Evolutionary conservation across 2,113 vertebrate genomes (phyloP), one percentile per base, ranked within the genome.

Genomic region (Galemys pyrenaicus): DNA sequence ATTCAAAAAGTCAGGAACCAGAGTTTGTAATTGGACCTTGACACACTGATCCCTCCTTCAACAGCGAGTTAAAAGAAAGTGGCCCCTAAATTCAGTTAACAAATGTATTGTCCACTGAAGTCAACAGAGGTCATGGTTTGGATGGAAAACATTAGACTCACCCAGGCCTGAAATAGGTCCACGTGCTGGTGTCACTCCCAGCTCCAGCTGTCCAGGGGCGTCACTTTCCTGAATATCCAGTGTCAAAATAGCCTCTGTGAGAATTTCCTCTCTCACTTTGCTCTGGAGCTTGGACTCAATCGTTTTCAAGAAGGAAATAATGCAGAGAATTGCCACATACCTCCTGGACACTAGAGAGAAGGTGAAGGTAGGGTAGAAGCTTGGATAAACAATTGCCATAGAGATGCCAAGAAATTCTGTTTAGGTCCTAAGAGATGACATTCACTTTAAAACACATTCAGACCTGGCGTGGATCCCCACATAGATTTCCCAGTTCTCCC

Each of bases 131-230:
- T 97, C 96, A 96, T 26, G 70, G 54, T 82, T 65, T 46, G 77
- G 95, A 86, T 92, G 91, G 96, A 96, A 97, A 97, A 44, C 87
- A 80, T 96, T 89, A 92, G 94, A 70, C 82, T 46, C 91, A 64
- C 51, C 68, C 32, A 89, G 87, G 95, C 64, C 92, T 88, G 54
- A 98, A 97, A 94, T 96, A 92, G 49, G 35, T 54, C 83, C 88
- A 75, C 0, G 60, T 92, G 58, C 67, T 89, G 75, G 41, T 78
- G 92, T 90, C 92, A 79, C 65, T 98, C 84, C 77, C 46, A 37
- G n/a, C 37, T 74, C 62, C 96, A 96, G 83, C 92, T 97, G 96
- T 70, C 92, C 49, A 54, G 5, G 78, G 39, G 58, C 95, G 67
- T 95, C 95, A 86, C 54, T 95, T 93, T 94, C 37, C 84, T 80